These are phyloP conservation scores for Miniopterus natalensis DNA, from an alignment of 2,113 vertebrate genomes.

Conservation along the genomic window DNA sequence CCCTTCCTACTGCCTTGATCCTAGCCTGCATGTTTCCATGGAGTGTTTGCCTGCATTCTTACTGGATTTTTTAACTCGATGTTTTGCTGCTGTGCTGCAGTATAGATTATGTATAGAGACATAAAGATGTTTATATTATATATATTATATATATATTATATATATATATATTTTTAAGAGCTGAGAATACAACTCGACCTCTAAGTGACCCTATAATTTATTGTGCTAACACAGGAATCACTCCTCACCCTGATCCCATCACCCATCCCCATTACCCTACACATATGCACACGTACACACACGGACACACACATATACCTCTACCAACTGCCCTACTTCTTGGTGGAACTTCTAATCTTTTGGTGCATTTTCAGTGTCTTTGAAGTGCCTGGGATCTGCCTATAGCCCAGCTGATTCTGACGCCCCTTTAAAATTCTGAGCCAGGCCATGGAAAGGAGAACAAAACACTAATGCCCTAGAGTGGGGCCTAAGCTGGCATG, in stretches of 20 bases:
- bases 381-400: constrained; percentile 53
- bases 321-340: constrained; percentile 76
- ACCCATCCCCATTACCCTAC: not conserved
- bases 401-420: constrained; percentile 69
- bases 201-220: constrained; percentile 80
- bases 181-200: constrained; percentile 80
- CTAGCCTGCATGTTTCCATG: constrained; percentile 70
- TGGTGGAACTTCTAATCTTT: constrained; percentile 76
- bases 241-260: not conserved
- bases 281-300: constrained; percentile 17
- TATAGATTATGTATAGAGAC: constrained; percentile 78
- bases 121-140: constrained; percentile 63
- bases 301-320: constrained; percentile 23
- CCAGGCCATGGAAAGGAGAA: constrained; percentile 72
- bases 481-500: constrained; percentile 63
- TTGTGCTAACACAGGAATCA: constrained; percentile 76
- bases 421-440: constrained; percentile 69
- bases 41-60: constrained; percentile 70
- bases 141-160: constrained; percentile 59
- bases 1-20: constrained; percentile 69
- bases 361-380: constrained; percentile 80
- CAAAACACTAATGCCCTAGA: constrained; percentile 69
- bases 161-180: constrained; percentile 74
- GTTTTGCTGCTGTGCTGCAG: constrained; percentile 77
- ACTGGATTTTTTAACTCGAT: constrained; percentile 76